phyloP scores from a whole-genome alignment of 2,888 invertebrate genomes.

The Archips crataeganus region DNA sequence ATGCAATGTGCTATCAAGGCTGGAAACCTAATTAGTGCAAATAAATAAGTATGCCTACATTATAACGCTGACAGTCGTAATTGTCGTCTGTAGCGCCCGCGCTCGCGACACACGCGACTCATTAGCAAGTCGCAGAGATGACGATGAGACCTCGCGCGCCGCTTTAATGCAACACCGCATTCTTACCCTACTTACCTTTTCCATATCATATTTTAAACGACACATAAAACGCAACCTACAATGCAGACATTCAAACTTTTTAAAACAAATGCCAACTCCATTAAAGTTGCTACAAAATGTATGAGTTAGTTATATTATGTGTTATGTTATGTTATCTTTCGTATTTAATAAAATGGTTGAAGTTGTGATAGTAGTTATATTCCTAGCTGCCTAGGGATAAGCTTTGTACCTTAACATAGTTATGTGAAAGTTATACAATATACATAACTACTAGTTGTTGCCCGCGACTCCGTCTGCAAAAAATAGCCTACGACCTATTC shows the following conservation, averaged over 20 bases:
- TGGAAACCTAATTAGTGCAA: slow-evolving; percentile 5
- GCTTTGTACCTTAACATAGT: too few species aligned
- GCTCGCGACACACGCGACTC: slow-evolving; percentile 22
- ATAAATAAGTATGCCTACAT: slow-evolving; percentile 31
- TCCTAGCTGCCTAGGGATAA: too few species aligned
- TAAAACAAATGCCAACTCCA: not conserved
- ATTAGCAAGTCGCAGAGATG: slow-evolving; percentile 29
- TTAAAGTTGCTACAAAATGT: not conserved
- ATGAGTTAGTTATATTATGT: too few species aligned
- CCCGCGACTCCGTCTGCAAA: too few species aligned
- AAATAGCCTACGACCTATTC: too few species aligned
- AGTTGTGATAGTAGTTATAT: too few species aligned
- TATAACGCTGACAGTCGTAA: slow-evolving; percentile 22
- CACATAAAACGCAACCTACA: not conserved
- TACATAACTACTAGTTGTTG: too few species aligned
- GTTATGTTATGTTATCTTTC: too few species aligned
- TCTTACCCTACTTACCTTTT: slow-evolving; percentile 35
- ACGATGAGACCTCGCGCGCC: slow-evolving; percentile 16
- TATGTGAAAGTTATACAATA: too few species aligned
- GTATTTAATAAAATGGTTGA: too few species aligned
- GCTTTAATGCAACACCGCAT: slow-evolving; percentile 24
- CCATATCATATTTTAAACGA: not conserved
- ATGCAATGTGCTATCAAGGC: not conserved
- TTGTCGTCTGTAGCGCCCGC: slow-evolving; percentile 16
- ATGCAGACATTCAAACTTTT: not conserved